Base-by-base conservation (phyloP, 1,140 invertebrate genomes). In the Condylostylus longicornis region DNA sequence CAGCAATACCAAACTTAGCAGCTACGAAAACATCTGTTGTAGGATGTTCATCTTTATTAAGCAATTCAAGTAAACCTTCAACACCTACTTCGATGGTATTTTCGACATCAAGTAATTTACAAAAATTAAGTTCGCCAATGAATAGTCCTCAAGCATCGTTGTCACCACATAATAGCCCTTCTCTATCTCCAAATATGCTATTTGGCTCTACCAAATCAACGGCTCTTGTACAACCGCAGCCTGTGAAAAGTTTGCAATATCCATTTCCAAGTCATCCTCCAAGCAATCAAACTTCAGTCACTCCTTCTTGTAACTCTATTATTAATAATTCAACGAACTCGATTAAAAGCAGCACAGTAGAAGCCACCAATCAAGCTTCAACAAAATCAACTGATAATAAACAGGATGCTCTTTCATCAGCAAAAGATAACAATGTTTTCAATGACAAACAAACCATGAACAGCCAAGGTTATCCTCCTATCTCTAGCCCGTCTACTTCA, bases 221-320 rank as follows among this genome's bases (percentile, higher is more conserved):
- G 14, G 20, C 21, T 29, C 5, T 19, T 17, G 19, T 19, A 35
- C 14, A 8, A 17, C 22, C 54, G 19, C 28, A 52, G 34, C 48
- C 60, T 23, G 59, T 62, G 23, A 78, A 80, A 49, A 74, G 78
- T 18, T 56, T 83, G 20, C 79, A 84, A 49, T 84, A 84, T 64
- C 81, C 82, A 17, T 84, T 84, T 65, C 80, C 80, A 49, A 75
- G 73, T 59, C 75, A 78, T 65, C 78, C 77, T 48, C 73, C 75
- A 42, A n/a, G n/a, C n/a, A n/a, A n/a, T n/a, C n/a, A n/a, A n/a
- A n/a, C n/a, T n/a, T 62, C 71, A 42, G 62, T 65, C 41, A 56
- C 64, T 34, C 59, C 65, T 8, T 53, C 35, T 21, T 25, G 25
- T 27, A 13, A 13, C 8, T 10, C 25, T 5, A n/a, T 13, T 18